Conservation (phyloP, 2,113 vertebrate species). For the Setophaga kirtlandii region DNA sequence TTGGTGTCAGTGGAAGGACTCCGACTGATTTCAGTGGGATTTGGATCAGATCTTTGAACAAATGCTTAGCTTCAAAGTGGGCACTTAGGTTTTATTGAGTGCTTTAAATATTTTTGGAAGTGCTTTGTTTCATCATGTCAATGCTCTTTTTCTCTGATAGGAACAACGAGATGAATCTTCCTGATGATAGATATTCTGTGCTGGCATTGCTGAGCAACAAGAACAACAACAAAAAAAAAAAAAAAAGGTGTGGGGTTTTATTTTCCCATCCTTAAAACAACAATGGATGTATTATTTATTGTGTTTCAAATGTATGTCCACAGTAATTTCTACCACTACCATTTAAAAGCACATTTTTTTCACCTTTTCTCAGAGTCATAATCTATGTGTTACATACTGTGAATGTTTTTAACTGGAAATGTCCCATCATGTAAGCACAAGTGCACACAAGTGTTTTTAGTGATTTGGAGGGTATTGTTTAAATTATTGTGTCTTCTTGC, state of each 20-base stretch:
- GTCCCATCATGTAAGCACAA: background rate
- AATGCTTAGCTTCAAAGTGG: slow-evolving; percentile 1
- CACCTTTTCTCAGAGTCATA: background rate
- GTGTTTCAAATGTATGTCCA: background rate
- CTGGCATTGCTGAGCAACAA: background rate
- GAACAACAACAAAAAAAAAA: background rate
- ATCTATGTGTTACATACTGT: background rate
- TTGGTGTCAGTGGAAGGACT: slow-evolving; percentile 26
- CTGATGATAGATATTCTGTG: background rate
- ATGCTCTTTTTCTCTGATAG: background rate
- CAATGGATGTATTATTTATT: background rate
- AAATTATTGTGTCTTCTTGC: background rate
- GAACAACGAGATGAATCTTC: background rate
- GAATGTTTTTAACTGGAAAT: background rate
- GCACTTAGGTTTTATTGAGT: slow-evolving; percentile 4
- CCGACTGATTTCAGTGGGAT: background rate
- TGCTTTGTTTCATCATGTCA: slow-evolving; percentile 22
- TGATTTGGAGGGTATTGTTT: background rate
- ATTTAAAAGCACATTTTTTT: background rate
- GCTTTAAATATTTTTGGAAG: slow-evolving; percentile 32
- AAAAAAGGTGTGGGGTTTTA: background rate
- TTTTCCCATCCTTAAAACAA: background rate
- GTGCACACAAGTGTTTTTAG: background rate
- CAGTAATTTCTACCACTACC: background rate
- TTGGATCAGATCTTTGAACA: slow-evolving; percentile 8